phyloP scores from a whole-genome alignment of 92 coral and sea anemone genomes.

The Metridium senile region DNA sequence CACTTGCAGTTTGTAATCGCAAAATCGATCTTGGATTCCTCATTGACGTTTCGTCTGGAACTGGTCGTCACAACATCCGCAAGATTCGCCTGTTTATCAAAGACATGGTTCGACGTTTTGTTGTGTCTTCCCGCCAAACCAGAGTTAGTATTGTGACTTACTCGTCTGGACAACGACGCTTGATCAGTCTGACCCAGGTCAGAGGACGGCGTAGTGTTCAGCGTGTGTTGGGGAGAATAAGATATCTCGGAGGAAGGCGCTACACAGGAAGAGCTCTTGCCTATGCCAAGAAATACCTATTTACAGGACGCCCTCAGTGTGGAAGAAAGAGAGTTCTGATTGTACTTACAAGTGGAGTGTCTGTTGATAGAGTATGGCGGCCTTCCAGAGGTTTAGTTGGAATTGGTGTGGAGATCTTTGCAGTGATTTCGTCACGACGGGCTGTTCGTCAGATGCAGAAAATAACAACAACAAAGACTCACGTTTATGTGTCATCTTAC shows the following conservation, averaged over 20 bases:
- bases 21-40: slow-evolving; percentile 58
- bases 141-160: slow-evolving; percentile 63
- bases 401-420: slow-evolving; percentile 61
- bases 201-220: slow-evolving; percentile 13
- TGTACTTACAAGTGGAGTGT: slow-evolving; percentile 57
- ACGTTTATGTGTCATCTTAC: slow-evolving; percentile 30
- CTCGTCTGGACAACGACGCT: slow-evolving; percentile 26
- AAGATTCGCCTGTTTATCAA: slow-evolving; percentile 51
- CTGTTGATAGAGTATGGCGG: slow-evolving; percentile 49
- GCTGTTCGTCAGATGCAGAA: slow-evolving; percentile 17
- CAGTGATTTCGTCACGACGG: slow-evolving; percentile 39
- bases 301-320: slow-evolving; percentile 63
- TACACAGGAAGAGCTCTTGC: slow-evolving; percentile 59
- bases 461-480: slow-evolving; percentile 51
- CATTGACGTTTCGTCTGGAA: slow-evolving; percentile 51
- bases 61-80: slow-evolving; percentile 34
- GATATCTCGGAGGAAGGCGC: slow-evolving; percentile 29
- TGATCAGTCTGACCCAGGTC: slow-evolving; percentile 35
- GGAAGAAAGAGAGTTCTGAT: slow-evolving; percentile 74
- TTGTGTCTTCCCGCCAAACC: slow-evolving; percentile 39
- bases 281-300: slow-evolving; percentile 50
- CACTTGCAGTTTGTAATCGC: slow-evolving; percentile 24
- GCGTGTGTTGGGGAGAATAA: slow-evolving; percentile 35
- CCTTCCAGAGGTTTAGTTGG: slow-evolving; percentile 56
- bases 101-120: slow-evolving; percentile 54